phyloP scores from a whole-genome alignment of 2,888 invertebrate genomes.

The Nycteola revayana region DNA sequence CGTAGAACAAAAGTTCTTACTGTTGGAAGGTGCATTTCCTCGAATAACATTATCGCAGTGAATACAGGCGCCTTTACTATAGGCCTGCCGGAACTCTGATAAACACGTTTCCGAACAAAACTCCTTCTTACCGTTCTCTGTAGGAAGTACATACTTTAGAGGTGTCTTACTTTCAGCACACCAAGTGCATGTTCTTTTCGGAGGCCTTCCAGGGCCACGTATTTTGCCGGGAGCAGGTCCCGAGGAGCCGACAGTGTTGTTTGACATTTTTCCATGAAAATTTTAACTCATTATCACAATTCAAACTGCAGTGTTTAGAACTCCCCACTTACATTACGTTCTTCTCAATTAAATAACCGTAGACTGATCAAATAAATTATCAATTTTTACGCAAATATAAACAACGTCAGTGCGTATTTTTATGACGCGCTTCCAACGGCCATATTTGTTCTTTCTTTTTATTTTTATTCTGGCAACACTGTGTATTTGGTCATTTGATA shows the following conservation, averaged over 20 bases:
- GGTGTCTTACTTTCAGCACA: conserved; percentile 92
- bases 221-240: conserved; percentile 82
- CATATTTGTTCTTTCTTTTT: conserved; percentile 56
- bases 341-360: conserved; percentile 22
- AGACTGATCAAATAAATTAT: conserved; percentile 16
- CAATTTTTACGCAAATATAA: conserved; percentile 66
- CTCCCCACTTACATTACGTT: conserved; percentile 54
- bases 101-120: conserved; percentile 96
- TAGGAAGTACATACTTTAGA: conserved; percentile 92
- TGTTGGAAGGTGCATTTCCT: conserved; percentile 87
- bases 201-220: conserved; percentile 89
- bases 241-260: conserved; percentile 78
- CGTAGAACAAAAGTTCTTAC: conserved; percentile 92
- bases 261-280: conserved; percentile 62
- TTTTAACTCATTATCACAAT: conserved; percentile 59
- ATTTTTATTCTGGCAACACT: not conserved
- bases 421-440: conserved; percentile 79
- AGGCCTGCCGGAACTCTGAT: conserved; percentile 93
- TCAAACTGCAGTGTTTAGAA: conserved; percentile 24
- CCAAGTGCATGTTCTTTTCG: conserved; percentile 93
- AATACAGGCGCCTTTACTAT: conserved; percentile 92
- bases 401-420: conserved; percentile 76
- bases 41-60: conserved; percentile 94
- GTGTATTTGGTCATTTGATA: too few relatives aligned
- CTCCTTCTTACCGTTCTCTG: conserved; percentile 94